Percentiles rank a stretch among this genome's conserved stretches.
These are phyloP conservation scores for Axinella damicornis DNA, from an alignment of 37 sponge, comb jelly and placozoan species.

Conservation along the genomic window DNA sequence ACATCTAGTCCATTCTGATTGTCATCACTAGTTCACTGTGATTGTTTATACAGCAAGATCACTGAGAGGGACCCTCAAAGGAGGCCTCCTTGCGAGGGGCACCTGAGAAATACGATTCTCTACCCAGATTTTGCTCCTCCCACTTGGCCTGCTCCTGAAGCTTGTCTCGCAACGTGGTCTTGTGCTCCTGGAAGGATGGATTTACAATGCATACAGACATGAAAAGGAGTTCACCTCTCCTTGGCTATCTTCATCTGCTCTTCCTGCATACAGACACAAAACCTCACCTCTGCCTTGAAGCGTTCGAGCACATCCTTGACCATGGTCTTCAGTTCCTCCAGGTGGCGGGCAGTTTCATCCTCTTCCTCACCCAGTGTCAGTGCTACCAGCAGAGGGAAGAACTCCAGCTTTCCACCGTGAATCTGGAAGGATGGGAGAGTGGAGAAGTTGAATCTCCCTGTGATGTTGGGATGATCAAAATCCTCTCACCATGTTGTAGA, in stretches of 20 bases:
- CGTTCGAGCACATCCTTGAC: constrained; percentile 32
- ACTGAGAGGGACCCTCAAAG: too few relatives aligned
- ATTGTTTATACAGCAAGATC: too few relatives aligned
- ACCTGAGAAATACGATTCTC: too few relatives aligned
- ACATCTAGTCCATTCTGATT: too few relatives aligned
- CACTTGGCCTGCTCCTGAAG: not conserved
- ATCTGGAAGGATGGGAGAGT: constrained; percentile 44
- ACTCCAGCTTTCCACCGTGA: constrained; percentile 31
- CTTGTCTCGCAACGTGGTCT: not conserved
- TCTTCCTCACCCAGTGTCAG: constrained; percentile 43
- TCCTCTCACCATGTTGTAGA: constrained; percentile 43
- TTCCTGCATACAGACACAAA: too few relatives aligned
- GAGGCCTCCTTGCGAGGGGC: too few relatives aligned
- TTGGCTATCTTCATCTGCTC: too few relatives aligned
- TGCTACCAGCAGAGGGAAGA: constrained; percentile 72
- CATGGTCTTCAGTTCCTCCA: constrained; percentile 60
- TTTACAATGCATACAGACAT: too few relatives aligned
- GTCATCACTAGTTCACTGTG: too few relatives aligned
- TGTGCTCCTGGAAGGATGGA: not conserved
- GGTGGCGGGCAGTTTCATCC: constrained; percentile 44
- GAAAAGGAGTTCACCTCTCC: too few relatives aligned
- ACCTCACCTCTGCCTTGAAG: constrained; percentile 33
- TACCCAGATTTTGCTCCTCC: not conserved
- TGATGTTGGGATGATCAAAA: too few relatives aligned
- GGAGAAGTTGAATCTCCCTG: too few relatives aligned